These are phyloP conservation scores for Danio aesculapii DNA, from an alignment of 2,797 vertebrate genomes.

Conservation along the genomic window DNA sequence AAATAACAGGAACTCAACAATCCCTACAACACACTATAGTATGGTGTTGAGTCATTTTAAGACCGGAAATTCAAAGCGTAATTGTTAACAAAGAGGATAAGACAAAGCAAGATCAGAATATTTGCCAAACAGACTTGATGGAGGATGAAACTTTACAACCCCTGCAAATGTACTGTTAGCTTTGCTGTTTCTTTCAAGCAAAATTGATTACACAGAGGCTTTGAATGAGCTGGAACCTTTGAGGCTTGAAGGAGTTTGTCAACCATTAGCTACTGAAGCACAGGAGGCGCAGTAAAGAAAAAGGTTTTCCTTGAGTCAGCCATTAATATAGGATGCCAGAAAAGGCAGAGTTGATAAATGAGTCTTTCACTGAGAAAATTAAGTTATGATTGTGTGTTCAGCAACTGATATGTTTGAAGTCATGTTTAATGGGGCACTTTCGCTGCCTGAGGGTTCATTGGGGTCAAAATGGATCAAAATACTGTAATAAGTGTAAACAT, in stretches of 20 bases:
- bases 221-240: conserved; percentile 14
- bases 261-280: conserved; percentile 25
- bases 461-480: not conserved
- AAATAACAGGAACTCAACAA: no score
- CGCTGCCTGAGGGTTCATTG: not conserved
- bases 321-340: conserved; percentile 15
- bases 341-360: conserved; percentile 23
- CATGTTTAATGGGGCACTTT: not conserved
- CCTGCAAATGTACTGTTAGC: conserved; percentile 20
- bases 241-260: conserved; percentile 12
- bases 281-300: not conserved
- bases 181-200: conserved; percentile 15
- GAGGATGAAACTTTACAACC: not conserved
- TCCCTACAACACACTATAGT: no score
- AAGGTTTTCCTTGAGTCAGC: conserved; percentile 10
- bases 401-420: conserved; percentile 16
- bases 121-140: not conserved
- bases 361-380: conserved; percentile 5
- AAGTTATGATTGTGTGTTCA: conserved; percentile 27
- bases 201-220: conserved; percentile 33
- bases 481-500: not conserved
- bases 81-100: not conserved
- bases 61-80: not conserved
- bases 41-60: not conserved
- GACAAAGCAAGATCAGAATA: not conserved